phyloP scores from a whole-genome alignment of 2,888 invertebrate species.

The Lasioglossum marginatum region DNA sequence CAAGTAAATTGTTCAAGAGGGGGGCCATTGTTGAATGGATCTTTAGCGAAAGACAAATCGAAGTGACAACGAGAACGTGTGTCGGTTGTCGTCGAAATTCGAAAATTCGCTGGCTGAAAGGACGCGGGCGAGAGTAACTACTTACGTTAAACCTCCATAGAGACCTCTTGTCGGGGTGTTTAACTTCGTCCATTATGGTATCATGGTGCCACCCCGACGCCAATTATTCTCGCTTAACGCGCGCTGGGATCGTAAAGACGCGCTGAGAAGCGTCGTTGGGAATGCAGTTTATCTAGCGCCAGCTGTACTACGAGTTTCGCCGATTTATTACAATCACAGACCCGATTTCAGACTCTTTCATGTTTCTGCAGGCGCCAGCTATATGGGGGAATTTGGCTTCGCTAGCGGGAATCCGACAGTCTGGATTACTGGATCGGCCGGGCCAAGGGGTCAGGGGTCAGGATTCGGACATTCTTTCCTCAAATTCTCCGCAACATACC shows the following conservation, averaged over 20 bases:
- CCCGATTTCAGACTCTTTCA: slow-evolving; percentile 6
- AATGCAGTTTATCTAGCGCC: slow-evolving; percentile 35
- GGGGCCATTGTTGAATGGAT: neutral
- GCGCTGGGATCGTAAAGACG: slow-evolving; percentile 22
- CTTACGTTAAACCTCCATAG: slow-evolving; percentile 31
- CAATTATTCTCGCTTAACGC: slow-evolving; percentile 49
- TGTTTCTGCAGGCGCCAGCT: neutral
- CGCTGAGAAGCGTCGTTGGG: slow-evolving; percentile 11
- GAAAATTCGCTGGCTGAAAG: slow-evolving; percentile 31
- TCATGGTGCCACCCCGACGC: slow-evolving; percentile 27
- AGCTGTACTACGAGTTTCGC: slow-evolving; percentile 20
- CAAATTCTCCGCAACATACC: neutral
- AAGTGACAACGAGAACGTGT: neutral
- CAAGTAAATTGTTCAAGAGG: neutral
- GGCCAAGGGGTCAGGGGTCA: neutral
- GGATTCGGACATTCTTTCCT: neutral
- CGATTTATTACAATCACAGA: slow-evolving; percentile 33
- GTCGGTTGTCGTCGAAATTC: slow-evolving; percentile 20
- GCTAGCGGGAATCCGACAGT: neutral
- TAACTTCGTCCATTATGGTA: slow-evolving; percentile 36
- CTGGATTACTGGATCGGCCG: neutral
- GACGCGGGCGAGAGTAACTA: slow-evolving; percentile 8
- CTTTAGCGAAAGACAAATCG: neutral
- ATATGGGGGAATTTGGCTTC: neutral
- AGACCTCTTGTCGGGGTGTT: slow-evolving; percentile 33